phyloP scores from a whole-genome alignment of 2,797 vertebrate species.

The Zenarchopterus dispar region DNA sequence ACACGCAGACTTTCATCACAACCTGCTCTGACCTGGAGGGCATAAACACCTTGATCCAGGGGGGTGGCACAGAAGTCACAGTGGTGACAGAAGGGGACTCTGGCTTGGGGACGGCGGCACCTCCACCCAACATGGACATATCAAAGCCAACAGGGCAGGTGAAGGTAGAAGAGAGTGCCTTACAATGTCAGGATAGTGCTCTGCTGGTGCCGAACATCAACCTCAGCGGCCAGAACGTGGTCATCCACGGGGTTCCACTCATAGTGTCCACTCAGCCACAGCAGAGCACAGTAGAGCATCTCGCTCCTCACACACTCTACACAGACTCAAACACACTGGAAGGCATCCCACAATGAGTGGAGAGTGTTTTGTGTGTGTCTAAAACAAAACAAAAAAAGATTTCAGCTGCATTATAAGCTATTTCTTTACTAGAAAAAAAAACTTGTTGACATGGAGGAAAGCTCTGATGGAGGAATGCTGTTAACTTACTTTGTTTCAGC shows the following conservation, averaged over 20 bases:
- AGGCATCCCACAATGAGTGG: constrained; percentile 55
- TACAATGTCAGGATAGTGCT: constrained; percentile 45
- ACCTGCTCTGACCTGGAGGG: constrained; percentile 93
- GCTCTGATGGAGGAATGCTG: too few relatives aligned
- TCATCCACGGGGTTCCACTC: constrained; percentile 80
- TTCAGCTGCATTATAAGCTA: constrained; percentile 11
- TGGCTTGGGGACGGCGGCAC: constrained; percentile 61
- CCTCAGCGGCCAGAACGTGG: constrained; percentile 71
- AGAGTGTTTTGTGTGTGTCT: not conserved
- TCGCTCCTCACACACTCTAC: constrained; percentile 75
- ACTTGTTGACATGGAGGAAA: too few relatives aligned
- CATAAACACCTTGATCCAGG: constrained; percentile 92
- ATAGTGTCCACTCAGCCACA: constrained; percentile 69
- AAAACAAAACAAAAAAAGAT: constrained; percentile 9
- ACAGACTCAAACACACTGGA: constrained; percentile 70
- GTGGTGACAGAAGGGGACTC: constrained; percentile 87
- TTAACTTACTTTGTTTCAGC: too few relatives aligned
- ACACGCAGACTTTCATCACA: constrained; percentile 87
- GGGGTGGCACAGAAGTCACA: constrained; percentile 90
- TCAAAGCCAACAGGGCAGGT: constrained; percentile 68
- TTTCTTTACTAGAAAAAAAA: too few relatives aligned
- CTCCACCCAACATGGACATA: constrained; percentile 57
- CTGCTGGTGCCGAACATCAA: constrained; percentile 73
- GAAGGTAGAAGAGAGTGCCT: constrained; percentile 29
- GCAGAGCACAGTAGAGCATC: constrained; percentile 58